Conservation (phyloP, 2,113 vertebrate genomes). For the Actenoides lindsayi region DNA sequence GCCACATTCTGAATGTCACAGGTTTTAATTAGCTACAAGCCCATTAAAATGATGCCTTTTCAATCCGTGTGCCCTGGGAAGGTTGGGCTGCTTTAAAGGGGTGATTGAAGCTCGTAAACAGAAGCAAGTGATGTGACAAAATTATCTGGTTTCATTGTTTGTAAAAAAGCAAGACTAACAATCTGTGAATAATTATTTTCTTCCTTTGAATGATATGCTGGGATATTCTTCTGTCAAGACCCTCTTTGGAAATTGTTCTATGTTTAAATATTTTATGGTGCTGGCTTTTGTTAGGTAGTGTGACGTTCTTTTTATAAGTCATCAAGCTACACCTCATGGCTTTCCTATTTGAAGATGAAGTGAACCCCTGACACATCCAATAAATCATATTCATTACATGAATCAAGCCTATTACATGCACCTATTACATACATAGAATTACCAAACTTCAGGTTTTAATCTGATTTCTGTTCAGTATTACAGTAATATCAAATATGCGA, state of each 20-base stretch:
- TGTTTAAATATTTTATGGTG: background rate
- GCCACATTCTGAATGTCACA: constrained; percentile 42
- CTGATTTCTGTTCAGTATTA: background rate
- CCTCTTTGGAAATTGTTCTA: background rate
- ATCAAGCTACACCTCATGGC: background rate
- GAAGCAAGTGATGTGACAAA: background rate
- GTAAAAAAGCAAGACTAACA: background rate
- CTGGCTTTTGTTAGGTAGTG: background rate
- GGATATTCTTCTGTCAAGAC: background rate
- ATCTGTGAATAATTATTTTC: constrained; percentile 25
- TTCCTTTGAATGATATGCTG: background rate
- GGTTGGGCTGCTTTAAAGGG: background rate
- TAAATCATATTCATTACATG: background rate
- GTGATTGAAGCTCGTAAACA: constrained; percentile 32
- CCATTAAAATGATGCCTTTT: constrained; percentile 36
- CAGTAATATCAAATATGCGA: background rate
- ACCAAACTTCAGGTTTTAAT: background rate
- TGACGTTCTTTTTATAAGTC: constrained; percentile 5
- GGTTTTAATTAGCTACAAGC: constrained; percentile 56
- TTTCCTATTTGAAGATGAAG: constrained; percentile 16
- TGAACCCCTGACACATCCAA: background rate
- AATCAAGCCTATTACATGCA: background rate
- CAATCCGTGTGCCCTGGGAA: background rate
- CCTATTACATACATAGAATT: background rate
- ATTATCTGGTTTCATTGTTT: background rate